Percentiles rank a stretch among this genome's conserved stretches.
phyloP scores from a whole-genome alignment of 53 echinoderm and acorn worm species.

The Stichopus horrens region DNA sequence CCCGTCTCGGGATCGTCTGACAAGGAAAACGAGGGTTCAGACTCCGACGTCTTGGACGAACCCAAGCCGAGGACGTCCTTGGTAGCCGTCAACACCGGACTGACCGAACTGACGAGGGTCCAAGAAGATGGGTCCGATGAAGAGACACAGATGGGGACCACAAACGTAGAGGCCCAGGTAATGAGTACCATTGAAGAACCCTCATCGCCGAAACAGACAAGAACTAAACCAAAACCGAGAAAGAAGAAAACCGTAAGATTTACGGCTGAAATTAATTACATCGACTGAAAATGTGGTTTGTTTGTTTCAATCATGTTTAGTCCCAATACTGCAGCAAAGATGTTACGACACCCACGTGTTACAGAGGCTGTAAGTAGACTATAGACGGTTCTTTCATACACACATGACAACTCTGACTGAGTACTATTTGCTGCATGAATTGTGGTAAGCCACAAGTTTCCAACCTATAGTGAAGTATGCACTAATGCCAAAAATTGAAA shows the following conservation, averaged over 20 bases:
- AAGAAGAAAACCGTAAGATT: slow-evolving; percentile 40
- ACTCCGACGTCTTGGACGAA: slow-evolving; percentile 30
- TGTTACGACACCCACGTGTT: no score
- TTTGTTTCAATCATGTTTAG: no score
- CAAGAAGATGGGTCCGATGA: slow-evolving; percentile 41
- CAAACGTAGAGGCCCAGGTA: not conserved
- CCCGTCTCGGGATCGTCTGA: slow-evolving; percentile 16
- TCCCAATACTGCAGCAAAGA: no score
- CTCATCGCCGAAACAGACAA: not conserved
- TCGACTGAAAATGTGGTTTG: not conserved
- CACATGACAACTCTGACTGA: no score
- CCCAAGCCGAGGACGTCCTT: slow-evolving; percentile 5
- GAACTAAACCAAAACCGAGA: slow-evolving; percentile 26
- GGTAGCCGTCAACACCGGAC: slow-evolving; percentile 38
- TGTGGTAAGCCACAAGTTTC: no score
- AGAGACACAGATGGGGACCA: slow-evolving; percentile 7
- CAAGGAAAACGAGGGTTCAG: slow-evolving; percentile 48
- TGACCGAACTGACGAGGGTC: slow-evolving; percentile 16
- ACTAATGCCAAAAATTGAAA: no score
- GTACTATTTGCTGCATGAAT: no score
- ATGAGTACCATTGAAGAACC: not conserved
- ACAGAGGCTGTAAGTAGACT: no score
- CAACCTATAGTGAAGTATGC: no score
- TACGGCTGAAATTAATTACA: slow-evolving; percentile 34
- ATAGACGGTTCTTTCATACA: no score